These are phyloP conservation scores for Lutjanus campechanus DNA, from an alignment of 2,797 vertebrate genomes.

Conservation along the genomic window DNA sequence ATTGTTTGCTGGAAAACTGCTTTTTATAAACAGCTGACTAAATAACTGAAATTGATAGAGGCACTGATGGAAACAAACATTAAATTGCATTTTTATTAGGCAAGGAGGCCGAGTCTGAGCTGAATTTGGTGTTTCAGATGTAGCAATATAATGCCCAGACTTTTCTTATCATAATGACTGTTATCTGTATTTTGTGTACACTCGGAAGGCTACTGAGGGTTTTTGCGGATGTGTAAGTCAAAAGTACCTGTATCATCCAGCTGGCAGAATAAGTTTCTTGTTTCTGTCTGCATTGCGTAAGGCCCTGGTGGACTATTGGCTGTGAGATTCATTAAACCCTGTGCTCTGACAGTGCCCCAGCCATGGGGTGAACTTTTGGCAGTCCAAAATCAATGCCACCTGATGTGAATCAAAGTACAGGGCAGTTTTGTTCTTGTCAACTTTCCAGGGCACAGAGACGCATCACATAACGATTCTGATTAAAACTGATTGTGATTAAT, in stretches of 20 bases:
- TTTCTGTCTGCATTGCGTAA: constrained; percentile 64
- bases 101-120: neutral
- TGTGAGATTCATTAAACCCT: constrained; percentile 66
- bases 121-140: constrained; percentile 1
- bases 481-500: constrained; percentile 17
- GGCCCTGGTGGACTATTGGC: constrained; percentile 21
- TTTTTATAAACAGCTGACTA: constrained; percentile 51
- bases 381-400: constrained; percentile 57
- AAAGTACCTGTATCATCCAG: constrained; percentile 33
- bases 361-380: constrained; percentile 50
- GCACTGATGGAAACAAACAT: constrained; percentile 27
- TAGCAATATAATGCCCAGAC: neutral
- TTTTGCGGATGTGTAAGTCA: constrained; percentile 23
- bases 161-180: neutral
- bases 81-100: constrained; percentile 5
- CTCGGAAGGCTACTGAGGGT: neutral
- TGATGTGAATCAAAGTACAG: constrained; percentile 66
- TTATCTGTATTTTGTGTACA: constrained; percentile 13
- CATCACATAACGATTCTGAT: constrained; percentile 33
- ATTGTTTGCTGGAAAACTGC: constrained; percentile 57
- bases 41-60: constrained; percentile 39
- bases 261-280: constrained; percentile 35
- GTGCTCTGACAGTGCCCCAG: constrained; percentile 35
- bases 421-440: constrained; percentile 45
- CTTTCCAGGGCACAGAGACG: constrained; percentile 31